These are phyloP conservation scores for Parthenolecanium corni DNA, from an alignment of 2,888 invertebrate genomes.

Conservation along the genomic window DNA sequence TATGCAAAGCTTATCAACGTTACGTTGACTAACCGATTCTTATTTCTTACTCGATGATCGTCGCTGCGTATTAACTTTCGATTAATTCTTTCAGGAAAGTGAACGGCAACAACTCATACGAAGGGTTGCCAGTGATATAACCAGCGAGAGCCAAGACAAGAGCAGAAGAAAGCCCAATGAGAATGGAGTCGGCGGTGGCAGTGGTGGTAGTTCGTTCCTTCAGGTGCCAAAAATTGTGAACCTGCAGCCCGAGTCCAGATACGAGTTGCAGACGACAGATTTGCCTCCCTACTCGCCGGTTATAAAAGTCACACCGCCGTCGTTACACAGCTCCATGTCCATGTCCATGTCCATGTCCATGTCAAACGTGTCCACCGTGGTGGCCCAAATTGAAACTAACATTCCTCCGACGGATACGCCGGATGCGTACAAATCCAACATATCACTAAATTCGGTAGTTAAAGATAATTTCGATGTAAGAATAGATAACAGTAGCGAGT, in stretches of 20 bases:
- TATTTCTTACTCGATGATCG: not conserved
- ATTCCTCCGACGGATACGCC: constrained; percentile 8
- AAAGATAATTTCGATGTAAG: constrained; percentile 28
- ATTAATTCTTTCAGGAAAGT: constrained; percentile 13
- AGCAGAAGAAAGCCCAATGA: not conserved
- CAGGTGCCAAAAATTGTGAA: constrained; percentile 15
- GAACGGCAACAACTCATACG: constrained; percentile 19
- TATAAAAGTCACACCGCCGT: constrained; percentile 16
- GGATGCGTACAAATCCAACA: constrained; percentile 3
- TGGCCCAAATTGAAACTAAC: constrained; percentile 28
- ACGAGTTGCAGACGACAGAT: not conserved
- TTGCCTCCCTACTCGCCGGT: not conserved
- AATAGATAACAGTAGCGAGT: not conserved
- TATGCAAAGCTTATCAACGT: no score
- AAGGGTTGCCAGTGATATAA: constrained; percentile 20
- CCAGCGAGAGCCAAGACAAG: constrained; percentile 9
- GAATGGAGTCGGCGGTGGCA: not conserved
- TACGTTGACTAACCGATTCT: no score
- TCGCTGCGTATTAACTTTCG: no score
- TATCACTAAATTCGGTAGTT: constrained; percentile 4
- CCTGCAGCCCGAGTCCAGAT: constrained; percentile 13
- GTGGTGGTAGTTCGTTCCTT: not conserved
- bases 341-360: constrained; percentile 1
- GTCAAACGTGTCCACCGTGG: constrained; percentile 25
- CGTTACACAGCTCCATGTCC: constrained; percentile 12